phyloP scores from a whole-genome alignment of 2,113 vertebrate species.

The Charina bottae region DNA sequence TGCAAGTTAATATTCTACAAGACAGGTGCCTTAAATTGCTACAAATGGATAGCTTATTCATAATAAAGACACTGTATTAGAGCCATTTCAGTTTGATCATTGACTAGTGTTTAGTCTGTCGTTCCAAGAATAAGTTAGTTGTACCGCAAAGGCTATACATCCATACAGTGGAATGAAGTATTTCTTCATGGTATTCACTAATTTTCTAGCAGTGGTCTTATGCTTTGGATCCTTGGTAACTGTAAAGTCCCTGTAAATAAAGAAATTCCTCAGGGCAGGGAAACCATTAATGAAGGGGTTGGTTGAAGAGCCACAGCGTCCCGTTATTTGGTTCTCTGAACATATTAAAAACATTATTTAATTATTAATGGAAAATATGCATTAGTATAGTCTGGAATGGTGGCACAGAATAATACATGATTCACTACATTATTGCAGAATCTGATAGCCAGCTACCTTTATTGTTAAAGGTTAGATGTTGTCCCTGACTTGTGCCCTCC shows the following conservation, averaged over 20 bases:
- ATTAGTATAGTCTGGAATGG: background rate
- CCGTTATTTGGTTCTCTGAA: background rate
- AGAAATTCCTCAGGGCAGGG: background rate
- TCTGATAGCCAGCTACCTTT: too few relatives aligned
- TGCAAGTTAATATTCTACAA: conserved; percentile 22
- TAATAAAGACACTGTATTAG: conserved; percentile 25
- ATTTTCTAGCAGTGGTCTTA: background rate
- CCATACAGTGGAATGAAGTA: conserved; percentile 3
- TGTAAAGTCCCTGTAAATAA: background rate
- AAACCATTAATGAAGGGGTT: background rate
- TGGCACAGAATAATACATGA: background rate
- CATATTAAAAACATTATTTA: too few relatives aligned
- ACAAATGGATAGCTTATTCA: background rate
- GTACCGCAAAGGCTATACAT: background rate
- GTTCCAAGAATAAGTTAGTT: background rate
- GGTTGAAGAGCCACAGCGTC: background rate
- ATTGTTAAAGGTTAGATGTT: too few relatives aligned
- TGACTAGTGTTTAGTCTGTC: background rate
- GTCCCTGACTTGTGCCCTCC: too few relatives aligned
- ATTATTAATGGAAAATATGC: background rate
- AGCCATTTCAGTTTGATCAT: background rate
- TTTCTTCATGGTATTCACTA: background rate
- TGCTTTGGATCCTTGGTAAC: background rate
- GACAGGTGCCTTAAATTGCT: background rate
- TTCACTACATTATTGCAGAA: too few relatives aligned